A percentile compares a stretch with the other conserved stretches of the same genome.
These are phyloP conservation scores for Leuciscus waleckii DNA, from an alignment of 2,797 vertebrate species.

Conservation along the genomic window DNA sequence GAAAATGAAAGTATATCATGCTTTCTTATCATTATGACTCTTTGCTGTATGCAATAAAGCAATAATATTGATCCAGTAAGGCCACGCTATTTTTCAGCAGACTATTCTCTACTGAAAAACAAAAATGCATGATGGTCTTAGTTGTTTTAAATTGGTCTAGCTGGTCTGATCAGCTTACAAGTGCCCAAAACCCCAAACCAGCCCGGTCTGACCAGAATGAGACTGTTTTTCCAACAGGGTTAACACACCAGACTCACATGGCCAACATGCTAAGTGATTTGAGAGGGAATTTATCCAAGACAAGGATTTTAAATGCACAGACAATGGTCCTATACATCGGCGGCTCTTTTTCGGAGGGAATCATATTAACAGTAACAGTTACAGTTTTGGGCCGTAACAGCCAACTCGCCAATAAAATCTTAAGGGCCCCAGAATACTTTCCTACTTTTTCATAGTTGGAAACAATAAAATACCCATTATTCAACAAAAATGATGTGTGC, in stretches of 20 bases:
- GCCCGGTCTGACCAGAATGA: background rate
- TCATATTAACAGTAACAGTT: slow-evolving; percentile 35
- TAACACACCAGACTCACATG: slow-evolving; percentile 11
- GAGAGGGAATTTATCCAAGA: slow-evolving; percentile 41
- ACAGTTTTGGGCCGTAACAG: background rate
- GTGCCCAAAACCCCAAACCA: slow-evolving; percentile 5
- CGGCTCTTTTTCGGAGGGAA: slow-evolving; percentile 37
- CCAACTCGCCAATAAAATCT: slow-evolving; percentile 21
- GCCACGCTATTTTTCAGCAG: slow-evolving; percentile 10
- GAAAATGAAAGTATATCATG: background rate
- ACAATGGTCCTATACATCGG: slow-evolving; percentile 38
- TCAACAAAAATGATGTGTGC: slow-evolving; percentile 33
- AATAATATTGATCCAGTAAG: background rate
- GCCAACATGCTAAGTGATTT: slow-evolving; percentile 40
- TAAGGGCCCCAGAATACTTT: slow-evolving; percentile 17
- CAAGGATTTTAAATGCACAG: slow-evolving; percentile 44
- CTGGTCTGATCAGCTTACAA: background rate
- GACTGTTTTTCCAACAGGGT: background rate
- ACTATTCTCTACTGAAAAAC: background rate
- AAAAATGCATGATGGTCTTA: background rate
- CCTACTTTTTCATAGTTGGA: background rate
- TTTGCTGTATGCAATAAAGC: slow-evolving; percentile 13
- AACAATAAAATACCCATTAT: slow-evolving; percentile 7
- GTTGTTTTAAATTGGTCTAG: background rate
- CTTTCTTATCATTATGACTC: slow-evolving; percentile 13